phyloP scores from a whole-genome alignment of 2,113 vertebrate genomes.

The Oncorhynchus nerka region DNA sequence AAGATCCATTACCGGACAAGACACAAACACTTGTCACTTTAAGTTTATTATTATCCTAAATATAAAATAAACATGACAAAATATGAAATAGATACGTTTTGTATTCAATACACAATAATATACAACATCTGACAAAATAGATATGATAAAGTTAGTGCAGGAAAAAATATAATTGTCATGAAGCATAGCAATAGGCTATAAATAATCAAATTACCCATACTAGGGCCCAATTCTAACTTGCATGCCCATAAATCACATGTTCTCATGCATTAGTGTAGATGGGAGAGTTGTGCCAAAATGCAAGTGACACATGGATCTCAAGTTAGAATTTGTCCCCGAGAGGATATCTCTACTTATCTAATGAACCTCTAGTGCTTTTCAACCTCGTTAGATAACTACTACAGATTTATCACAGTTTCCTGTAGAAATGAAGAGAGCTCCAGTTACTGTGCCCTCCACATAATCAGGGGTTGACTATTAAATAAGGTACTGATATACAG shows the following conservation, averaged over 20 bases:
- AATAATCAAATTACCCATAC: neutral
- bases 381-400: neutral
- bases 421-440: neutral
- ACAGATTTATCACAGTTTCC: neutral
- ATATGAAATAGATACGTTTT: neutral
- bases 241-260: no score
- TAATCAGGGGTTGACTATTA: neutral
- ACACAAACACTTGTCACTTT: neutral
- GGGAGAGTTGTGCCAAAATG: no score
- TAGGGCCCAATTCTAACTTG: neutral
- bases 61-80: neutral
- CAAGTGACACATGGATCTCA: no score
- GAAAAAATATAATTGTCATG: neutral
- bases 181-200: neutral
- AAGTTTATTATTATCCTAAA: neutral
- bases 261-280: no score
- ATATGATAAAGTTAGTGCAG: neutral
- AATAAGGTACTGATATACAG: neutral
- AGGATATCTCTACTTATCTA: neutral
- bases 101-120: neutral
- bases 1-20: neutral
- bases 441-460: no score
- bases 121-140: neutral
- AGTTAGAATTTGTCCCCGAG: no score
- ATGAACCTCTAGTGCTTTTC: neutral